Conservation (phyloP, 2,113 vertebrate species). For the Stomatorhinus ivindoensis region DNA sequence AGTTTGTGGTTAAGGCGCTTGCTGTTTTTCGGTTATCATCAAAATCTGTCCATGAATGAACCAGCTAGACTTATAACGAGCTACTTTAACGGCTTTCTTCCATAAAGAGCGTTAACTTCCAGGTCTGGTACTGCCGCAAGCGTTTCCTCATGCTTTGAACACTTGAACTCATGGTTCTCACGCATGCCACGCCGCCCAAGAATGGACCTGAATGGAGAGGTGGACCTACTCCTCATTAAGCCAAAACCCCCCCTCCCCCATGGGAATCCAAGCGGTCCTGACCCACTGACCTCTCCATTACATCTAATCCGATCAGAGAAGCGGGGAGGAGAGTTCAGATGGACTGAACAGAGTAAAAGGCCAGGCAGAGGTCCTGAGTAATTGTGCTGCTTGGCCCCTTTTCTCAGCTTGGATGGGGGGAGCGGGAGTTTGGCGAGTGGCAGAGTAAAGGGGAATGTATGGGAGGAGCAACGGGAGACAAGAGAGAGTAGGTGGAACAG, state of each 20-base stretch:
- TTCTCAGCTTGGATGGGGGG: not conserved
- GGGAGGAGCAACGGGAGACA: not conserved
- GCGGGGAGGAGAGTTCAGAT: not conserved
- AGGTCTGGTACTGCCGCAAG: not conserved
- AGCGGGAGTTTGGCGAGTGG: no score
- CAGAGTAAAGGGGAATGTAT: not conserved
- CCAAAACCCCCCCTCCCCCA: not conserved
- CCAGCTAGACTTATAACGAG: not conserved
- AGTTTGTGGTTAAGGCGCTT: not conserved
- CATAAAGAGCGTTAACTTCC: not conserved
- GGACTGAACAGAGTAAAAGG: not conserved
- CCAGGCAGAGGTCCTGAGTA: not conserved
- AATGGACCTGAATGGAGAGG: not conserved
- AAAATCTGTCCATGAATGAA: not conserved
- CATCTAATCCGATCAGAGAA: constrained; percentile 8
- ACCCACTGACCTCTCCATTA: constrained; percentile 14
- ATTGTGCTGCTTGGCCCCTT: not conserved
- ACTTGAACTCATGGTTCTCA: not conserved
- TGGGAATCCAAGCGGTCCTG: not conserved
- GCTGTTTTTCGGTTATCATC: not conserved
- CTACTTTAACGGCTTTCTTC: not conserved
- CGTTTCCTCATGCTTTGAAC: not conserved
- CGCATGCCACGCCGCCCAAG: not conserved
- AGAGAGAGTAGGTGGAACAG: not conserved
- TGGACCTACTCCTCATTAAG: not conserved